Evolutionary conservation across 2,888 invertebrate genomes (phyloP), one percentile per base, ranked within the genome.

Genomic region (Lasioglossum villosulum): DNA sequence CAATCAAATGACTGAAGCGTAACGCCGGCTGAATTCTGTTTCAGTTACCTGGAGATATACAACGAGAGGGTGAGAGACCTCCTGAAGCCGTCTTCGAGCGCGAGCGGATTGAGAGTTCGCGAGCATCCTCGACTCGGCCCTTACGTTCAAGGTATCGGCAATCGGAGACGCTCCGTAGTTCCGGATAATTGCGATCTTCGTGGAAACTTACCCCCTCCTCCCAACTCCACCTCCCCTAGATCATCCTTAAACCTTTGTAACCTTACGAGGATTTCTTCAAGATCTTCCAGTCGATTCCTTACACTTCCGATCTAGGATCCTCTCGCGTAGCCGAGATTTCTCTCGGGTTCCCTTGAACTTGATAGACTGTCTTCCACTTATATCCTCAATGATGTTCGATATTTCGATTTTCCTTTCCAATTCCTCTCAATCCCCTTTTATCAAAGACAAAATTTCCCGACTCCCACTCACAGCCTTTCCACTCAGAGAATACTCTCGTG

Each of bases 61-160:
- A 96, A 96, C 92, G 96, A 96, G 92, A 95, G 97, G 88, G 98
- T 98, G n/a, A 96, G 97, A 89, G 98, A 98, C 94, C 95, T 98
- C 84, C 94, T 98, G 81, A 92, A 89, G 75, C 92, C 93, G n/a
- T 91, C 93, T 75, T 93, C 94, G 70, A 91, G 87, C 56, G 92
- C 95, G 48, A 94, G 95, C 88, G 95, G 95, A 78, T 96, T 98
- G n/a, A 97, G 97, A 90, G 97, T 98, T 63, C 95, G 98, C 80
- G 98, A 98, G 95, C 98, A 98, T 95, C 98, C 98, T 1, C 96
- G 96, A 82, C 96, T 96, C 89, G 98, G 98, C 86, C 97, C 98
- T 23, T 98, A 97, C 92, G 98, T 98, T 77, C 97, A 98, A 96
- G 97, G 98, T 97, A 89, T 52, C 37, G 78, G 39, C 52, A 80